Evolutionary conservation across 2,797 vertebrate species (phyloP), one percentile per base, ranked within the genome.

Genomic region (Gastrophryne carolinensis): DNA sequence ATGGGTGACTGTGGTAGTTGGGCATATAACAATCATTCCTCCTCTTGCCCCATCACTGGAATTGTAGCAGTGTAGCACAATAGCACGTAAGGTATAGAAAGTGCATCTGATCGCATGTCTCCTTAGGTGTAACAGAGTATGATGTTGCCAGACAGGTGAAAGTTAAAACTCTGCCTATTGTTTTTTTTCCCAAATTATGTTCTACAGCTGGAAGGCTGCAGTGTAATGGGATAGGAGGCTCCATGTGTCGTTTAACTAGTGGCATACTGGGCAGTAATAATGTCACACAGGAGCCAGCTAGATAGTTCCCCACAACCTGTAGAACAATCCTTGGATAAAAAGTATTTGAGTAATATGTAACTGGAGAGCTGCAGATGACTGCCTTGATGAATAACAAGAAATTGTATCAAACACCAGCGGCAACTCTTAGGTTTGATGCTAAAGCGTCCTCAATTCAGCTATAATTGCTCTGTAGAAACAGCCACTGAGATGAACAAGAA

Each of bases 151-250:
- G 68, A 78, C 52, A 50, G 61, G 75, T 78, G 75, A 78, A 72
- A 65, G 75, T 72, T 78, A 78, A 72, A 66, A 65, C 66, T 71
- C 39, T 6, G 34, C 12, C 49, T 64, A 64, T 78, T 65, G 60
- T 78, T 72, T 78, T 30, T 41, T 72, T 78, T 72, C 75, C 68
- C 65, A 78, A 65, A 72, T 78, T 52, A 32, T 65, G 61, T 23
- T n/a, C 52, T 78, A 72, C 75, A 72, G 75, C 67, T 78, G 68
- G 24, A 65, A 65, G 68, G 75, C 67, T 17, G 4, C 29, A 50
- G 15, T 72, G 75, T 78, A 78, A 78, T 65, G 5, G n/a, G 75
- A 78, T 78, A 58, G 61, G 67, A 26, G 24, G n/a, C 37, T 37
- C 62, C 41, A 52, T 69, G 32, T 63, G 57, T 21, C 4, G 47